Percentiles rank a stretch among this genome's conserved stretches.
phyloP scores from a whole-genome alignment of 2,113 vertebrate species.

The Electrona antarctica region DNA sequence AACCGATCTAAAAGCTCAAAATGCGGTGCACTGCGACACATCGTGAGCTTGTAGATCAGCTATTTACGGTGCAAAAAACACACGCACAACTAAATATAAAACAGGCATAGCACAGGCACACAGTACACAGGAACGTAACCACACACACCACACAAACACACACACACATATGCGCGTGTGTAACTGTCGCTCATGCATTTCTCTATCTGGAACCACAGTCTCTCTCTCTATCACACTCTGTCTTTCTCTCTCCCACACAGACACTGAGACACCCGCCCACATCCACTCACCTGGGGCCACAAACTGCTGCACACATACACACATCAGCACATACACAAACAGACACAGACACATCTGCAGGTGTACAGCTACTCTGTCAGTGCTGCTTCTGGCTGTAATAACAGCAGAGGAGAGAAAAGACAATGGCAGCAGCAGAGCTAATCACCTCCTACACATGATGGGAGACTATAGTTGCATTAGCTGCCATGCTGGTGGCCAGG shows the following conservation, averaged over 20 bases:
- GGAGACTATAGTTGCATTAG: slow-evolving; percentile 27
- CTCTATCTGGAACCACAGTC: slow-evolving; percentile 11
- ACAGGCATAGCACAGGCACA: neutral
- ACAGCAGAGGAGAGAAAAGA: slow-evolving; percentile 43
- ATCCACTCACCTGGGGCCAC: neutral
- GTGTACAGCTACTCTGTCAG: neutral
- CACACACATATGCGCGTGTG: neutral
- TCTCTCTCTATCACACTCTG: neutral
- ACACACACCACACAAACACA: neutral
- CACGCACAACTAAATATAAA: neutral
- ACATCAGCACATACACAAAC: slow-evolving; percentile 8
- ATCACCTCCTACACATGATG: slow-evolving; percentile 44
- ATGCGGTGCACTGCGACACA: neutral
- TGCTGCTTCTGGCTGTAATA: slow-evolving; percentile 26
- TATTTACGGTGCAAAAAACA: neutral
- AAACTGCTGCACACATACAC: neutral
- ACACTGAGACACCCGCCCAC: neutral
- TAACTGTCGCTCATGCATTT: slow-evolving; percentile 6
- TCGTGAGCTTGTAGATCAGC: neutral
- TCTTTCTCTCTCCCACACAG: neutral
- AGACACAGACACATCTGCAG: neutral
- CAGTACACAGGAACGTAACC: neutral
- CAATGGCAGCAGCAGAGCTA: slow-evolving; percentile 37
- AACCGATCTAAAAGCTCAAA: too few relatives aligned
- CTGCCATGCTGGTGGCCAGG: slow-evolving; percentile 15